Evolutionary conservation across 2,888 invertebrate genomes (phyloP), one percentile per base, ranked within the genome.

Genomic region (Leuctra nigra): DNA sequence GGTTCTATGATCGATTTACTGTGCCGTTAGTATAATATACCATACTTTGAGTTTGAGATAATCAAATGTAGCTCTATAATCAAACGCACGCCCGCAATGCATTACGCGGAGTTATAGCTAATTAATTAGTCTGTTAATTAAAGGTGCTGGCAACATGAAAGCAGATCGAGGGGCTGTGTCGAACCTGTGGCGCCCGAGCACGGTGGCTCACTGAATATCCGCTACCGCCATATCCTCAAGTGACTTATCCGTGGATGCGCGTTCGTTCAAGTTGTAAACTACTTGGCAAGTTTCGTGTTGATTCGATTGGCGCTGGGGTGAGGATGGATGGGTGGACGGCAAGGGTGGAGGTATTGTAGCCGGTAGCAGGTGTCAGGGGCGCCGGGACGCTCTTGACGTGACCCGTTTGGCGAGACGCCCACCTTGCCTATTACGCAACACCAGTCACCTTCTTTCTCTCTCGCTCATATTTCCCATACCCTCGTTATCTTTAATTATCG

Each of bases 401-500:
- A 39, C 39, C 39, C 39, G 39, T 14, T 39, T 39, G 39, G 39
- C 39, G 16, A 16, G 39, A 20, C 16, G 16, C 39, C 39, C 39
- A 39, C 20, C 39, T 39, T 39, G 39, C 18, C 18, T 20, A 39
- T 39, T 39, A 39, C 39, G 18, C 20, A 16, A 16, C 16, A 20
- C 16, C 39, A 14, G 39, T 39, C 20, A 39, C 16, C 39, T 39
- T 39, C 39, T 39, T 39, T 39, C 44, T 44, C 44, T 22, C 44
- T 44, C 23, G 44, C 44, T 44, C 44, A 44, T 44, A 44, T 44
- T 44, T 44, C 44, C 44, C 44, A 44, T 44, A 7, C 20, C 44
- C 23, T 44, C 44, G 44, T 44, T 44, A 44, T 44, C 44, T 44
- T 44, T 44, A 44, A 44, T 44, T 44, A 44, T 44, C 44, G 23